Evolutionary conservation across 2,888 invertebrate species (phyloP).

Genomic region (Hololepta plana): DNA sequence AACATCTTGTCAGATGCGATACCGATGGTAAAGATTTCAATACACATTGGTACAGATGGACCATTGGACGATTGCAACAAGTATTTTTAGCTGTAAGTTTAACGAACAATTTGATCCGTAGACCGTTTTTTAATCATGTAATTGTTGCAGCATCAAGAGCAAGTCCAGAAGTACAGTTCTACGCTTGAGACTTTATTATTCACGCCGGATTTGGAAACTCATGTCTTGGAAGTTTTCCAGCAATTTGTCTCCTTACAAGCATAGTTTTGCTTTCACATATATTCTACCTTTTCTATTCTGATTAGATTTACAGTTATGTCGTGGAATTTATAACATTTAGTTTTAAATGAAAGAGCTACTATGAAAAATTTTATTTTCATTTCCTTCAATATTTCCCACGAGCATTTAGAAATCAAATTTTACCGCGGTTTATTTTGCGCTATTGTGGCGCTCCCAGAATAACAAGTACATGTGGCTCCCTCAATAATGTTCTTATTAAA

Average conservation of each 20-base stretch:
- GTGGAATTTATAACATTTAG: too few species aligned
- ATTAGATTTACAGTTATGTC: too few species aligned
- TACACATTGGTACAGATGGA: conserved; percentile 93
- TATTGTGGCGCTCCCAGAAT: too few species aligned
- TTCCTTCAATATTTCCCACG: too few species aligned
- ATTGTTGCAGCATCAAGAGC: conserved; percentile 78
- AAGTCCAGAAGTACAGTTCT: conserved; percentile 91
- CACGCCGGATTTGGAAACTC: conserved; percentile 88
- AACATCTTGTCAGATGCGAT: conserved; percentile 86
- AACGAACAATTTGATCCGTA: conserved; percentile 2
- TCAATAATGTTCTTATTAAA: too few species aligned
- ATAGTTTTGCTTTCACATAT: too few species aligned
- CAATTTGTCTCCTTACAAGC: conserved; percentile 86
- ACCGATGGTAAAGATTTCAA: conserved; percentile 84
- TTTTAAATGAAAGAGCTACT: too few species aligned
- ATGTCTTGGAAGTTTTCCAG: conserved; percentile 92
- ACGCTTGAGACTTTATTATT: conserved; percentile 90
- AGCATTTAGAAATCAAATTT: too few species aligned
- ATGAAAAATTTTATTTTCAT: too few species aligned
- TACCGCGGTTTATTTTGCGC: too few species aligned
- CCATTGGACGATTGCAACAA: conserved; percentile 84
- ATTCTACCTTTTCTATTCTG: too few species aligned
- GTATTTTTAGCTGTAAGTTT: conserved; percentile 74
- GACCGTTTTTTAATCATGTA: not conserved
- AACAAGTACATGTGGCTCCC: too few species aligned